Evolutionary conservation across 2,113 vertebrate species (phyloP), one percentile per base, ranked within the genome.

Genomic region (Nesospiza acunhae): DNA sequence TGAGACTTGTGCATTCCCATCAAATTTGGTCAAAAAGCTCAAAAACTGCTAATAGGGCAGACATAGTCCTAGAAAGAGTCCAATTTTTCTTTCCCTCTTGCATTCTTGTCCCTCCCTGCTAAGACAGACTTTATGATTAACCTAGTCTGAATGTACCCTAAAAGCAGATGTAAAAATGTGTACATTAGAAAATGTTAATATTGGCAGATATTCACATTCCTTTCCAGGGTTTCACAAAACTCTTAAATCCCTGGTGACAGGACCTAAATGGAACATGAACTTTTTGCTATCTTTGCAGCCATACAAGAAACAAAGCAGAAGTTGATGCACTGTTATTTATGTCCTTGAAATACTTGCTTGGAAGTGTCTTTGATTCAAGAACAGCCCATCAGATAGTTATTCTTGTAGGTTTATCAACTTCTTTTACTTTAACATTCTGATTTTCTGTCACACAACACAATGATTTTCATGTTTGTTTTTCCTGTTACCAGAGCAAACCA

Each of bases 401-500:
- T 72, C 85, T 58, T 42, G 50, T 84, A 83, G 55, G 37, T 50
- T 95, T 93, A 92, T 84, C 78, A 92, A 18, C 64, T 83, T 74
- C 18, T 91, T 81, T 91, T 37, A 55, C 82, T 75, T 69, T 46
- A 84, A 91, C 86, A 91, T 85, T 91, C 94, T 35, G 35, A 95
- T 95, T 95, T 94, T 97, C 89, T 96, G 93, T 93, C 94, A 87
- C 87, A 96, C 37, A 88, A 55, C 72, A 89, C 66, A 64, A 39
- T 30, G 62, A 69, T 95, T 92, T 94, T 95, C 41, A 18, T 90
- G 91, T 93, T 97, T 95, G 87, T 95, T 97, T 97, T 96, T 87
- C 91, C 62, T 93, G 89, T 95, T 97, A 97, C 92, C 93, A 97
- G 94, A 96, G 93, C 96, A 70, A 96, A 95, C 90, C 89, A 93